Evolutionary conservation across 2,113 vertebrate species (phyloP).

Genomic region (Festucalex cinctus): DNA sequence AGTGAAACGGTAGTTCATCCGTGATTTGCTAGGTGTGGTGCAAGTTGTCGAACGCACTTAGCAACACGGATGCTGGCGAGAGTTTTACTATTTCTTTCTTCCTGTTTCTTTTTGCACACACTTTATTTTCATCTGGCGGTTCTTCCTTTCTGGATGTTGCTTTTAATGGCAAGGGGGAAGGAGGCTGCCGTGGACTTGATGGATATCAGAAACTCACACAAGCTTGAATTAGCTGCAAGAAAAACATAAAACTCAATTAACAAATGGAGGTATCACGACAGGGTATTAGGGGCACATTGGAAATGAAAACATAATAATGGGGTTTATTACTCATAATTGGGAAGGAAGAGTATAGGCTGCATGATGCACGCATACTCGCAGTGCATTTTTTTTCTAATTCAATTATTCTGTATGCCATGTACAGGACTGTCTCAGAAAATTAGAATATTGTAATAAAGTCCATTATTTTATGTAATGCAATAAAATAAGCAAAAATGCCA

Average conservation of each 20-base stretch:
- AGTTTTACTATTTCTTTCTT: slow-evolving; percentile 47
- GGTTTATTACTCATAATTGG: no score
- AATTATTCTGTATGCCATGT: no score
- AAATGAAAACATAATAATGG: no score
- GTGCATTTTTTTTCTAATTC: no score
- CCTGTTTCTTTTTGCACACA: slow-evolving; percentile 56
- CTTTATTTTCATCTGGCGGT: slow-evolving; percentile 68
- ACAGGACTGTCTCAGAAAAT: no score
- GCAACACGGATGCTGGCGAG: slow-evolving; percentile 35
- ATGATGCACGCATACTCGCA: no score
- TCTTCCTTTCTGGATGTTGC: slow-evolving; percentile 61
- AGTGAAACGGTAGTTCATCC: background rate
- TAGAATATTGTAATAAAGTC: no score
- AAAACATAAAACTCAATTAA: background rate
- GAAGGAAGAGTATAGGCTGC: no score
- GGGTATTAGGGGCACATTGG: no score
- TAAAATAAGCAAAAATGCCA: no score
- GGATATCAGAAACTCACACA: background rate
- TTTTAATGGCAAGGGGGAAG: slow-evolving; percentile 17
- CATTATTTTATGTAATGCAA: no score
- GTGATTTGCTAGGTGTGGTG: slow-evolving; percentile 4
- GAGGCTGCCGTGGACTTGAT: background rate
- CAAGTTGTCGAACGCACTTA: slow-evolving; percentile 4
- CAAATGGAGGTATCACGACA: no score
- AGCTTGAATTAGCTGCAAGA: slow-evolving; percentile 24